Conservation (phyloP, 2,888 invertebrate species). For the Isotomurus palustris region DNA sequence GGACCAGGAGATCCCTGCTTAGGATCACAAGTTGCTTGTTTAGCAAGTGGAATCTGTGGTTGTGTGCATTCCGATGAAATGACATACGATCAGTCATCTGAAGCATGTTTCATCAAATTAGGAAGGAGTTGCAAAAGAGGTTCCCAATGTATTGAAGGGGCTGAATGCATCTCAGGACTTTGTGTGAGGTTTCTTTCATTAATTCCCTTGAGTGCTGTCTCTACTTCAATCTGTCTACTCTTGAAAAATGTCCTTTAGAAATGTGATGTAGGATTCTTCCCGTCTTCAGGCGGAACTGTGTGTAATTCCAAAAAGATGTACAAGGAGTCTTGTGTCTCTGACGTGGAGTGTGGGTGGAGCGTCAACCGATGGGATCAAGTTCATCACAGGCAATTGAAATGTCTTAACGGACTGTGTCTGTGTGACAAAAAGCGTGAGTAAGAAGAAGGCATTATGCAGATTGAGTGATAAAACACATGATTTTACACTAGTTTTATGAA, state of each 20-base stretch:
- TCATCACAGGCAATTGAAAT: conserved; percentile 19
- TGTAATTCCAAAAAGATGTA: conserved; percentile 27
- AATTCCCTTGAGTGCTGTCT: background rate
- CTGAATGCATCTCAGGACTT: conserved; percentile 14
- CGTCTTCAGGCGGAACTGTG: conserved; percentile 12
- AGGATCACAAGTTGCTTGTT: conserved; percentile 23
- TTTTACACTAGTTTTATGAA: background rate
- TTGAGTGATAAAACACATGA: background rate
- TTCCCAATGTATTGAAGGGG: conserved; percentile 26
- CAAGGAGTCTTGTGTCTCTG: conserved; percentile 33
- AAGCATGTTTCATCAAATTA: conserved; percentile 18
- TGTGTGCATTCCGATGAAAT: conserved; percentile 26
- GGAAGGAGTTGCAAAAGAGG: conserved; percentile 19
- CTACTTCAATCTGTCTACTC: background rate
- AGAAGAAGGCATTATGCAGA: background rate
- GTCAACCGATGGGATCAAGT: background rate
- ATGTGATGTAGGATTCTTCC: conserved; percentile 15
- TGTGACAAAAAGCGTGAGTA: conserved; percentile 18
- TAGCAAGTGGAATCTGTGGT: conserved; percentile 14
- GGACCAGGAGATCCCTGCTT: conserved; percentile 19
- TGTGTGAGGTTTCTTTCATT: background rate
- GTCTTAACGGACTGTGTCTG: conserved; percentile 24
- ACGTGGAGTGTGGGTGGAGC: conserved; percentile 29
- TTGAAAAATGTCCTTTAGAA: background rate
- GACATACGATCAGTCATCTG: conserved; percentile 17